Conservation (phyloP, 2,113 vertebrate species). For the Myxocyprinus asiaticus region DNA sequence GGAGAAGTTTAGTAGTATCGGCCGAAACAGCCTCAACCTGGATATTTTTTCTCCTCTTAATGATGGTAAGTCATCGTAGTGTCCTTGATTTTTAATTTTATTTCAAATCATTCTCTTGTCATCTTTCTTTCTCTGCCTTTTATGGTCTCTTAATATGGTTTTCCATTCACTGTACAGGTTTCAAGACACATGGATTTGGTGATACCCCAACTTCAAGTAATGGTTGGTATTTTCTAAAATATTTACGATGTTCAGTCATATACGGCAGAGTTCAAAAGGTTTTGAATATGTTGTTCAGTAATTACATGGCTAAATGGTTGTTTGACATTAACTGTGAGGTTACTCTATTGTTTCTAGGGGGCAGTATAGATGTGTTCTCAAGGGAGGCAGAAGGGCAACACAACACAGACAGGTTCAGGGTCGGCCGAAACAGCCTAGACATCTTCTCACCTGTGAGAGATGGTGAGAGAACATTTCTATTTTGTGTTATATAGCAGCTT, state of each 20-base stretch:
- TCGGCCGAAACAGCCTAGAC: conserved; percentile 85
- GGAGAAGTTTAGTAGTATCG: conserved; percentile 68
- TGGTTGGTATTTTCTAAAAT: conserved; percentile 67
- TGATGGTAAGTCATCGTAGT: conserved; percentile 62
- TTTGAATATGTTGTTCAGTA: background rate
- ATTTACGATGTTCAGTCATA: background rate
- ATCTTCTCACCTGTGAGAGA: conserved; percentile 90
- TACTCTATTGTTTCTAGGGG: conserved; percentile 68
- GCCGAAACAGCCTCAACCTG: conserved; percentile 80
- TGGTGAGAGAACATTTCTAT: conserved; percentile 73
- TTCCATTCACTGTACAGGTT: conserved; percentile 66
- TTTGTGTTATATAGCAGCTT: no score
- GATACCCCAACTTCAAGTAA: conserved; percentile 71
- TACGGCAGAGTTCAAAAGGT: background rate
- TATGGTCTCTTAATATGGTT: background rate
- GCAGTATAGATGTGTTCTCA: conserved; percentile 74
- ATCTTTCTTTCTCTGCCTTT: background rate
- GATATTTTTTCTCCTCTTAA: conserved; percentile 85
- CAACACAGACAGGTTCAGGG: conserved; percentile 68
- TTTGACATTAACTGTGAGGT: background rate
- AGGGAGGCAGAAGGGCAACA: conserved; percentile 81
- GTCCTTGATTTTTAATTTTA: background rate
- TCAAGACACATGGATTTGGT: conserved; percentile 65
- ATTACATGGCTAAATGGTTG: background rate
- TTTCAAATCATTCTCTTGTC: no score